phyloP scores from a whole-genome alignment of 2,888 invertebrate species.

The Pseudococcus longispinus region DNA sequence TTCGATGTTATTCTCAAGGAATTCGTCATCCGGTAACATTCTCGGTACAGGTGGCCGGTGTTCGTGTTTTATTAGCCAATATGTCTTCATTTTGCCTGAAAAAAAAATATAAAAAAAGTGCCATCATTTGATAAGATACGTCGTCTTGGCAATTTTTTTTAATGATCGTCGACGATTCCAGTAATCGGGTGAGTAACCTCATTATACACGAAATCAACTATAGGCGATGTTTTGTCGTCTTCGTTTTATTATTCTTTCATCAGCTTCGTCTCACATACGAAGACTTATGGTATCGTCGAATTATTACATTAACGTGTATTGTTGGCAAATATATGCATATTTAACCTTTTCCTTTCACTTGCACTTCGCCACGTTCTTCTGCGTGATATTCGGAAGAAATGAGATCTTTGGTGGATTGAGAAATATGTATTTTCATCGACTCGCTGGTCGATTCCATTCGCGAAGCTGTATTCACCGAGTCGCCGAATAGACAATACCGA shows the following conservation, averaged over 20 bases:
- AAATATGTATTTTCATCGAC: slow-evolving; percentile 94
- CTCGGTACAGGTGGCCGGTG: slow-evolving; percentile 67
- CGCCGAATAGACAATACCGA: slow-evolving; percentile 83
- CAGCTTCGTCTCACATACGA: background rate
- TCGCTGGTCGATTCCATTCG: slow-evolving; percentile 92
- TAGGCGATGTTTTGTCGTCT: background rate
- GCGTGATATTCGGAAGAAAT: slow-evolving; percentile 78
- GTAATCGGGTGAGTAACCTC: slow-evolving; percentile 23
- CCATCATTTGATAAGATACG: slow-evolving; percentile 36
- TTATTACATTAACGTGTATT: background rate
- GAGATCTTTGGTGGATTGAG: slow-evolving; percentile 82
- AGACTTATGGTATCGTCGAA: background rate
- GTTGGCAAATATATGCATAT: background rate
- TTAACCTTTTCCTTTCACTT: slow-evolving; percentile 88
- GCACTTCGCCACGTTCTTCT: slow-evolving; percentile 81
- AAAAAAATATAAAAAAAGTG: background rate
- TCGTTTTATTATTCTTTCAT: background rate
- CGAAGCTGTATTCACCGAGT: slow-evolving; percentile 89
- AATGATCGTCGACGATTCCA: background rate
- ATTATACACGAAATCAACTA: background rate
- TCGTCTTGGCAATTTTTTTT: background rate
- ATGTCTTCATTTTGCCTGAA: slow-evolving; percentile 84
- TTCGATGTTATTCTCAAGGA: slow-evolving; percentile 46
- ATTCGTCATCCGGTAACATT: slow-evolving; percentile 64
- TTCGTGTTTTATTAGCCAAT: slow-evolving; percentile 81